phyloP scores from a whole-genome alignment of 2,888 invertebrate species.

The Galeruca laticollis region DNA sequence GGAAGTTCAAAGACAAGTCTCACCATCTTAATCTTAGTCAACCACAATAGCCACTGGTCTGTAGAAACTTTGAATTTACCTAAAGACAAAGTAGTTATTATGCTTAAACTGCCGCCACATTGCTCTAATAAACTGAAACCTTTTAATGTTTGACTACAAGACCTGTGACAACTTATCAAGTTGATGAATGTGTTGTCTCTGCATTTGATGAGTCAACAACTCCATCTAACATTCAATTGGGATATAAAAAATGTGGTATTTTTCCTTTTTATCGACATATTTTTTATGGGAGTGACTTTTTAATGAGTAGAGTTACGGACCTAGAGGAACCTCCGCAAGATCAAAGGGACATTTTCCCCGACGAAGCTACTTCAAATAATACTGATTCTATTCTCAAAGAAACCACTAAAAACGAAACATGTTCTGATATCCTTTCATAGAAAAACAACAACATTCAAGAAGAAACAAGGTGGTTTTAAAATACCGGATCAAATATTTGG shows the following conservation, averaged over 20 bases:
- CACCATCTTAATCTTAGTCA: background rate
- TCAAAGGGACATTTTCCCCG: too few species aligned
- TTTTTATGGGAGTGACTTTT: too few species aligned
- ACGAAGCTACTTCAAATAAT: too few species aligned
- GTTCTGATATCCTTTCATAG: background rate
- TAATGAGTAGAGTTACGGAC: too few species aligned
- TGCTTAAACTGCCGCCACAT: conserved; percentile 63
- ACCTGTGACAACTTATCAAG: too few species aligned
- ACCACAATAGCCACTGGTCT: conserved; percentile 60
- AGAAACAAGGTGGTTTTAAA: background rate
- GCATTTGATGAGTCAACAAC: background rate
- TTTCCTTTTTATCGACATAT: background rate
- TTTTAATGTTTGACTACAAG: too few species aligned
- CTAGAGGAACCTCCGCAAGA: too few species aligned
- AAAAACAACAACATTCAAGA: background rate
- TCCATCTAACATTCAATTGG: background rate
- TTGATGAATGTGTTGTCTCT: background rate
- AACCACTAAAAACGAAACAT: too few species aligned
- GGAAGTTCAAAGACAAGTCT: background rate
- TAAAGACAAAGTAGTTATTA: conserved; percentile 60
- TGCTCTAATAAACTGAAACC: conserved; percentile 62
- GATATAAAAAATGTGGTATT: background rate
- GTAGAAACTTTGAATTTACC: conserved; percentile 48
- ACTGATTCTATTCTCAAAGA: too few species aligned
- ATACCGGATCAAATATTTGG: background rate